Evolutionary conservation across 2,113 vertebrate species (phyloP).

Genomic region (Python bivittatus): DNA sequence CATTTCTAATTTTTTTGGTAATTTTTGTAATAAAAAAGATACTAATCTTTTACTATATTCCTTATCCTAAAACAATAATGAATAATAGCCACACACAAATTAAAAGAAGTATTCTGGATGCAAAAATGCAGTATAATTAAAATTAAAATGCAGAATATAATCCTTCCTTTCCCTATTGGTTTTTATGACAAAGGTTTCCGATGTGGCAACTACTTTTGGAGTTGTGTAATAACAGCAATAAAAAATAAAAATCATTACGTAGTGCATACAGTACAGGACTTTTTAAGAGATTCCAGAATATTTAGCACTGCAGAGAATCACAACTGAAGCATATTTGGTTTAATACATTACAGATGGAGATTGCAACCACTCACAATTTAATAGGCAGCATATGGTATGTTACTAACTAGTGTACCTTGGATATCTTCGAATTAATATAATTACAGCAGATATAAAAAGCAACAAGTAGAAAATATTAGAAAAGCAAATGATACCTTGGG

Average conservation of each 20-base stretch:
- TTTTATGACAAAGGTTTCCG: background rate
- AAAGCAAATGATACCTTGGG: conserved; percentile 12
- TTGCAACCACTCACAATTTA: background rate
- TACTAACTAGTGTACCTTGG: background rate
- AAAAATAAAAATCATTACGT: background rate
- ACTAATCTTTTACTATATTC: background rate
- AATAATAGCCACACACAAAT: conserved; percentile 35
- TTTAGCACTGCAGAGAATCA: background rate
- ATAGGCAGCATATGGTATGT: background rate
- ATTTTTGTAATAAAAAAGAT: conserved; percentile 14
- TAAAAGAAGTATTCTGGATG: background rate
- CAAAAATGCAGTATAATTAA: background rate
- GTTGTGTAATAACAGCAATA: background rate
- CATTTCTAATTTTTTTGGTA: background rate
- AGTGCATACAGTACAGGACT: background rate
- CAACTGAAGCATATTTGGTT: conserved; percentile 2
- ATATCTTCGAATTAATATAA: background rate
- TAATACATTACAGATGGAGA: conserved; percentile 4
- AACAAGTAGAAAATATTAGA: conserved; percentile 59
- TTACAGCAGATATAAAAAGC: conserved; percentile 50
- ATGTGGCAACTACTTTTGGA: background rate
- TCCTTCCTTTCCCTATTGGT: background rate
- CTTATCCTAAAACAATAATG: conserved; percentile 4
- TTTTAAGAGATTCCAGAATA: background rate
- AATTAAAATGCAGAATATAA: conserved; percentile 3